Base-by-base conservation (phyloP, 1,140 invertebrate genomes). In the Megalopta genalis region DNA sequence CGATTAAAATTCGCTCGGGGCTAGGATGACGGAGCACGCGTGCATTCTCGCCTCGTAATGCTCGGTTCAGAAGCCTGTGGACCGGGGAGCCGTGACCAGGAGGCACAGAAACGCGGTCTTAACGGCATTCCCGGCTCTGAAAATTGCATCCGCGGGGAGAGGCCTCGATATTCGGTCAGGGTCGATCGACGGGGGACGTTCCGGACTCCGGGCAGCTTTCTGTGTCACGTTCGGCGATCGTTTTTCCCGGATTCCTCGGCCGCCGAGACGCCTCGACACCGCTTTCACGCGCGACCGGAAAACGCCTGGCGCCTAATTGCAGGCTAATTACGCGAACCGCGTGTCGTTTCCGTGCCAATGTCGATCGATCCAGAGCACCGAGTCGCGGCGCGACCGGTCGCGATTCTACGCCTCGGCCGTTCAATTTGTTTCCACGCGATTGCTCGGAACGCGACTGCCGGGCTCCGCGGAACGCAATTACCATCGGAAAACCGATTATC, bases 101-200 rank as follows among this genome's bases (percentile, higher is more conserved):
- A 12, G 62, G 23, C 62, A 39, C 62, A 65, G 71, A 65, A 74
- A 64, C 27, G 46, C 62, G 46, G 27, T 14, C 62, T 66, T 59
- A 67, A 67, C 63, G 73, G 54, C 42, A 66, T 25, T 21, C 9
- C 21, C 25, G 60, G 21, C 42, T 5, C 46, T 25, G 59, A 37
- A 63, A 63, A 49, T 23, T n/a, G 0, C 25, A 23, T 63, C 4
- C 54, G 0, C 18, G 42, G 42, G 7, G 32, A 64, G 18, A 46
- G 18, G 6, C 54, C n/a, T 23, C 49, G 49, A 66, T 54, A 54
- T 75, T 71, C 72, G 70, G 68, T 83, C 67, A 81, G 65, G 67
- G 78, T 49, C 68, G 64, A 49, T 54, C 49, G 66, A 65, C 27
- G n/a, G 14, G 23, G 42, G 42, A 46, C 42, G 42, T 46, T n/a